Conservation (phyloP, 2,888 invertebrate genomes). For the Eurytoma californica region DNA sequence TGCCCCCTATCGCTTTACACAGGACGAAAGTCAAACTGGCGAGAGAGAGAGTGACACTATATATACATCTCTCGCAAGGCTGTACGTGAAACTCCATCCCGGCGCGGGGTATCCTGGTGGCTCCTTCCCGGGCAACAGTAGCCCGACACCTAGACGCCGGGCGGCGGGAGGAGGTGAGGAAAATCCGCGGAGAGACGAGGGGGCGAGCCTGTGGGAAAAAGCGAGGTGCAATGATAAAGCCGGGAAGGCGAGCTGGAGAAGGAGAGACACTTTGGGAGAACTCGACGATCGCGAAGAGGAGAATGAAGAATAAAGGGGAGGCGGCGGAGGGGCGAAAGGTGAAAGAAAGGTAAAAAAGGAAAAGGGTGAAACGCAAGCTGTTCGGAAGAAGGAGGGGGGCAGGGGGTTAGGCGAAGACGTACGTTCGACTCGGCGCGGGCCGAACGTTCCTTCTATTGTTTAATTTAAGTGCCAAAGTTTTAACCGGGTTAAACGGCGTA, state of each 20-base stretch:
- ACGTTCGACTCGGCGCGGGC: conserved; percentile 63
- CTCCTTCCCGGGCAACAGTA: neutral
- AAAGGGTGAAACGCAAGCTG: conserved; percentile 35
- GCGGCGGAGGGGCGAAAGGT: neutral
- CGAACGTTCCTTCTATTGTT: conserved; percentile 70
- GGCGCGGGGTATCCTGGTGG: neutral
- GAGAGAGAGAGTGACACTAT: neutral
- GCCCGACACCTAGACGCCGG: neutral
- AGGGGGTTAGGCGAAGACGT: conserved; percentile 61
- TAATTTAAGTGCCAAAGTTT: conserved; percentile 74
- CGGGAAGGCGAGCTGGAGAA: neutral
- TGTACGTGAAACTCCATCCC: neutral
- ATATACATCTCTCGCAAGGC: neutral
- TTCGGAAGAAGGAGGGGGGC: conserved; percentile 40
- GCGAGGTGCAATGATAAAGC: conserved; percentile 12
- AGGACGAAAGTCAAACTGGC: conserved; percentile 24
- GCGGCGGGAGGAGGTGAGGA: neutral
- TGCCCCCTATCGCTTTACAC: neutral
- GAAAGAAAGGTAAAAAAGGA: conserved; percentile 8
- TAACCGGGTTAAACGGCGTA: conserved; percentile 71
- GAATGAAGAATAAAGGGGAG: conserved; percentile 13
- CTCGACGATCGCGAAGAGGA: conserved; percentile 36
- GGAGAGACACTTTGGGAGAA: conserved; percentile 44
- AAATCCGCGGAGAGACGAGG: conserved; percentile 4
- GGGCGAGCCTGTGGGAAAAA: neutral